Percentiles rank a stretch among this genome's conserved stretches.
Conservation (phyloP, 37 sponge, comb jelly and placozoan species). For the Mnemiopsis leidyi region DNA sequence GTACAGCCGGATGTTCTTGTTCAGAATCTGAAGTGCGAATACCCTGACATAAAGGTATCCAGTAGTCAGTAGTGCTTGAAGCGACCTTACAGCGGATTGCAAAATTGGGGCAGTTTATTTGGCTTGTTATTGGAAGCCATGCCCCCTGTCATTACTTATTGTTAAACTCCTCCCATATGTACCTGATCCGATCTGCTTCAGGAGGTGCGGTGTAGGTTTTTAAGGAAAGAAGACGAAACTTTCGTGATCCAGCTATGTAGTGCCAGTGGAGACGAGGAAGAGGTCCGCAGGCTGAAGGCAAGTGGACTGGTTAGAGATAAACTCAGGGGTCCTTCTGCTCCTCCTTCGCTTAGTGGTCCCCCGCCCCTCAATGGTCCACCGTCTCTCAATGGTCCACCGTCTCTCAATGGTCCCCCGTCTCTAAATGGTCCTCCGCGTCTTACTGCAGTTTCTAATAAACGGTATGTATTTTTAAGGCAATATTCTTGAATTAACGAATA, state of each 20-base stretch:
- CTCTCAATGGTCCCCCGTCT: background rate
- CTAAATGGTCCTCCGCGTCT: background rate
- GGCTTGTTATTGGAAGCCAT: too few species aligned
- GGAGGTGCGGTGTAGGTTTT: background rate
- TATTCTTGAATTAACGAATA: too few species aligned
- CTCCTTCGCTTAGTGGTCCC: background rate
- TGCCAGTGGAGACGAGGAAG: background rate
- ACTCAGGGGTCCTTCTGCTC: background rate
- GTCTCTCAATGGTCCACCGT: background rate
- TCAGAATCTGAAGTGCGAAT: background rate
- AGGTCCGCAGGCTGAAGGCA: background rate
- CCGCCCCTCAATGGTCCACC: background rate
- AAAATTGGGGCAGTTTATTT: too few species aligned
- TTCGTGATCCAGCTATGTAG: background rate
- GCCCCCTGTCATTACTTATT: too few species aligned
- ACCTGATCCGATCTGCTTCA: background rate
- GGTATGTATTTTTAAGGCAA: too few species aligned
- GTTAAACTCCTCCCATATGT: too few species aligned
- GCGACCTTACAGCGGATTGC: too few species aligned
- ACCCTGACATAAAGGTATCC: background rate
- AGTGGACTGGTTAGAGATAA: background rate
- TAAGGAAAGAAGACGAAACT: constrained; percentile 7
- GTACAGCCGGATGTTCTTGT: background rate
- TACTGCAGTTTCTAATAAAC: background rate
- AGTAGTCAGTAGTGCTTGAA: too few species aligned